Conservation (phyloP, 1,140 invertebrate genomes). For the Trachymyrmex septentrionalis region DNA sequence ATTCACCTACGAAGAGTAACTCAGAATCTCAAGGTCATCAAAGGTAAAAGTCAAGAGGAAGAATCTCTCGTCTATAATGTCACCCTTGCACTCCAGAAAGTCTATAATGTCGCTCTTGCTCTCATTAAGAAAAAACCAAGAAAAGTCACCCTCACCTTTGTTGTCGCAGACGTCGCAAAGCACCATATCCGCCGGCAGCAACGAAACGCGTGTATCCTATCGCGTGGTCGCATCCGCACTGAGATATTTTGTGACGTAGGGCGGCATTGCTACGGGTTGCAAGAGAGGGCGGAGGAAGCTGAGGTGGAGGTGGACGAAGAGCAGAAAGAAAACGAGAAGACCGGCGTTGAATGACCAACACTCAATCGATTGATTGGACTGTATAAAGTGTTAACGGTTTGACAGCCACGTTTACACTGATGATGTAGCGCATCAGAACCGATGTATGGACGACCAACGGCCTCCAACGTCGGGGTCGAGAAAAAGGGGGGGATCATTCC, state of each 20-base stretch:
- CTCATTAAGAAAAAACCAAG: not conserved
- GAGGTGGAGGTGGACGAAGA: not conserved
- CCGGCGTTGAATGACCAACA: not conserved
- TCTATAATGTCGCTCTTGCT: not conserved
- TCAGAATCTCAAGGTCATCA: not conserved
- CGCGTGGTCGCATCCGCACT: slow-evolving; percentile 70
- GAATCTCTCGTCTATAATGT: not conserved
- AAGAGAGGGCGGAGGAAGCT: not conserved
- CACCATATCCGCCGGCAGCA: slow-evolving; percentile 74
- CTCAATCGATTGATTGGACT: slow-evolving; percentile 52
- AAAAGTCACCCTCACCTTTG: slow-evolving; percentile 78
- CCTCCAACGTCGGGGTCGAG: slow-evolving; percentile 40
- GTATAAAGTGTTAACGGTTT: slow-evolving; percentile 77
- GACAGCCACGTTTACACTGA: slow-evolving; percentile 82
- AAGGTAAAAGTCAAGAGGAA: slow-evolving; percentile 6
- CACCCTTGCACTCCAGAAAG: not conserved
- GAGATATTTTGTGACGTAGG: slow-evolving; percentile 66
- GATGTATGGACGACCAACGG: slow-evolving; percentile 75
- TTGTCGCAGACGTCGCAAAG: slow-evolving; percentile 83
- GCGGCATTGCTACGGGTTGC: slow-evolving; percentile 37
- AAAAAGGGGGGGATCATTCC: slow-evolving; percentile 43
- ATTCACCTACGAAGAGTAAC: not conserved
- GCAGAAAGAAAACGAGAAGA: not conserved
- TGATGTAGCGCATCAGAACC: slow-evolving; percentile 74
- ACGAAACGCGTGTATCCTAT: slow-evolving; percentile 62